A percentile compares a stretch with the other conserved stretches of the same genome.
Conservation (phyloP, 2,797 vertebrate species). For the Macropodus opercularis region DNA sequence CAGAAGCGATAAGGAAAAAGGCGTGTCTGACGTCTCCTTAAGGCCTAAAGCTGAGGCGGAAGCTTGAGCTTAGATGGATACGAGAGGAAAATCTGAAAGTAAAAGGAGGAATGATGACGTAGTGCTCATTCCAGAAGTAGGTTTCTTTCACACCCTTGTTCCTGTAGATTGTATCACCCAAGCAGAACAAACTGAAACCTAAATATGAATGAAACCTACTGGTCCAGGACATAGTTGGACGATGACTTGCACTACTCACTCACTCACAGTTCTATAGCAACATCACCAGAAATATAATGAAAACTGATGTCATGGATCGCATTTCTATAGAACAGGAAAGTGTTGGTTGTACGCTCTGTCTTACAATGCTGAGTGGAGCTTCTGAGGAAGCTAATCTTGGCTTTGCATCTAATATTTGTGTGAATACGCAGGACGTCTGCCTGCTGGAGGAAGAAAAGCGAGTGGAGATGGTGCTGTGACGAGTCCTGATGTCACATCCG, state of each 20-base stretch:
- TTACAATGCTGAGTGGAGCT: background rate
- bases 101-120: background rate
- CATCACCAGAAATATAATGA: too few species aligned
- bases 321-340: too few species aligned
- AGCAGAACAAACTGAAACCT: background rate
- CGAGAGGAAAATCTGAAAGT: too few species aligned
- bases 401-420: slow-evolving; percentile 1
- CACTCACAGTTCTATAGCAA: too few species aligned
- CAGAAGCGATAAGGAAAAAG: slow-evolving; percentile 23
- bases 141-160: background rate
- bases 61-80: too few species aligned
- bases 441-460: slow-evolving; percentile 28
- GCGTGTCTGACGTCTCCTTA: slow-evolving; percentile 3
- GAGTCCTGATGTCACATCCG: background rate
- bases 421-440: slow-evolving; percentile 13
- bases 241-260: background rate
- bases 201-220: slow-evolving; percentile 12
- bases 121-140: slow-evolving; percentile 1
- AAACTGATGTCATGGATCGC: too few species aligned
- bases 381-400: slow-evolving; percentile 15
- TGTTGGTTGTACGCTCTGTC: background rate
- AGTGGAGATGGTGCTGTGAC: background rate
- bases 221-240: background rate
- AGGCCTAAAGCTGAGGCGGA: background rate
- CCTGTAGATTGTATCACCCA: background rate